Evolutionary conservation across 2,113 vertebrate species (phyloP).

Genomic region (Cynoglossus semilaevis): DNA sequence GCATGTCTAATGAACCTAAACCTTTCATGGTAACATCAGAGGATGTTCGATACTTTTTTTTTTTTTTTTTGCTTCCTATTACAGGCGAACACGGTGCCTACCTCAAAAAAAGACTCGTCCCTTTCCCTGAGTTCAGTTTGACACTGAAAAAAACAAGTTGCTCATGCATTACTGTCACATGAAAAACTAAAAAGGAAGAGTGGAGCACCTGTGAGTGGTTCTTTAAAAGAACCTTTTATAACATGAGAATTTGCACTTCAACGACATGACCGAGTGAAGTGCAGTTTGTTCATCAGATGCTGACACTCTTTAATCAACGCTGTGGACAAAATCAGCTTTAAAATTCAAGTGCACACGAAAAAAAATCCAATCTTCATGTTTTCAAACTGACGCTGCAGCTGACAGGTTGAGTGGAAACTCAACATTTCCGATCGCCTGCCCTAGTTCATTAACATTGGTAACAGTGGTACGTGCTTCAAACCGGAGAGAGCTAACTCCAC

Average conservation of each 20-base stretch:
- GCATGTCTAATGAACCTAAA: slow-evolving; percentile 33
- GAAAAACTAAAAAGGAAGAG: not conserved
- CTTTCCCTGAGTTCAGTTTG: too few species aligned
- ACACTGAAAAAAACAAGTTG: not conserved
- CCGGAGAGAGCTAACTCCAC: too few species aligned
- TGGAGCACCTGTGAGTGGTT: not conserved
- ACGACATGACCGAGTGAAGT: not conserved
- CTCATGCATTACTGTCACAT: slow-evolving; percentile 6
- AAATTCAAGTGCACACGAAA: not conserved
- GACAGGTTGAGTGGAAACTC: too few species aligned
- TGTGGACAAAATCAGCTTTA: not conserved
- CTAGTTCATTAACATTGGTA: too few species aligned
- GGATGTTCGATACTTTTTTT: slow-evolving; percentile 28
- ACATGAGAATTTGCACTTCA: not conserved
- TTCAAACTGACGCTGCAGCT: not conserved
- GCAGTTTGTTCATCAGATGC: not conserved
- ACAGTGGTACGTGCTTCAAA: too few species aligned
- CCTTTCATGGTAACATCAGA: slow-evolving; percentile 39
- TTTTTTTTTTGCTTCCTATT: too few species aligned
- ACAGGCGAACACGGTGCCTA: not conserved
- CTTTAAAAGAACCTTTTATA: not conserved
- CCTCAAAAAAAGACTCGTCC: not conserved
- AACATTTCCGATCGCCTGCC: too few species aligned
- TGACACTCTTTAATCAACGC: not conserved
- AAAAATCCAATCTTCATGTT: not conserved